These are phyloP conservation scores for Myxocyprinus asiaticus DNA, from an alignment of 2,113 vertebrate genomes.

Conservation along the genomic window DNA sequence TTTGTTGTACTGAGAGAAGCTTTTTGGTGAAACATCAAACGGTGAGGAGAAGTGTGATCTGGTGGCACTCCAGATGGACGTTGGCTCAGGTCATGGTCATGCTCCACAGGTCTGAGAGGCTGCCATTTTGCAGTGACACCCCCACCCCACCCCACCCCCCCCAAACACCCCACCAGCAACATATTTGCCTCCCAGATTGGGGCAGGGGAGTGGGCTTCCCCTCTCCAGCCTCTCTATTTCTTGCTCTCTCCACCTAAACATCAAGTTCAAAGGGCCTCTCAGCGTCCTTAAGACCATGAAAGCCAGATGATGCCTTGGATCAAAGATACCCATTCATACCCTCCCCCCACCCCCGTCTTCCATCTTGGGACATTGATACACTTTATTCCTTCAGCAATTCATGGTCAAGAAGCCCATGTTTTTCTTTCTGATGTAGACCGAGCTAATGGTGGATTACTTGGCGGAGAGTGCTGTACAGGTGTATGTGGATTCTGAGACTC, in stretches of 20 bases:
- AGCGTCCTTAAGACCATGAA: slow-evolving; percentile 80
- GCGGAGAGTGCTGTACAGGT: background rate
- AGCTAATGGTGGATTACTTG: slow-evolving; percentile 63
- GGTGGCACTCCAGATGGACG: slow-evolving; percentile 19
- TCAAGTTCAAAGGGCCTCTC: slow-evolving; percentile 77
- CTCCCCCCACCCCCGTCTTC: slow-evolving; percentile 60
- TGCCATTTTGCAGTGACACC: slow-evolving; percentile 43
- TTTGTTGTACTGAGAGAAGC: slow-evolving; percentile 23
- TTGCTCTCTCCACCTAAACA: slow-evolving; percentile 78
- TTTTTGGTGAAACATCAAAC: background rate
- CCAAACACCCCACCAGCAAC: slow-evolving; percentile 28
- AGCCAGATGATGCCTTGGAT: slow-evolving; percentile 80
- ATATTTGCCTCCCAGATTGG: slow-evolving; percentile 74
- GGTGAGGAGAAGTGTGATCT: background rate
- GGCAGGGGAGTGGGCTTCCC: slow-evolving; percentile 60
- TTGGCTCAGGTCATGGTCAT: slow-evolving; percentile 34
- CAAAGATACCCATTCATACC: slow-evolving; percentile 67
- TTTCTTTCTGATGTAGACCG: slow-evolving; percentile 66
- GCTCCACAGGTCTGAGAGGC: slow-evolving; percentile 16
- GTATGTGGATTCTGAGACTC: no score
- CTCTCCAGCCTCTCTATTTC: slow-evolving; percentile 61
- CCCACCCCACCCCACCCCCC: slow-evolving; percentile 23
- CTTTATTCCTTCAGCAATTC: slow-evolving; percentile 69
- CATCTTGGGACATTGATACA: slow-evolving; percentile 76
- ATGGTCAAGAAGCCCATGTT: slow-evolving; percentile 47